These are phyloP conservation scores for Otolemur crassicaudatus DNA, from an alignment of 2,797 vertebrate species.

Conservation along the genomic window DNA sequence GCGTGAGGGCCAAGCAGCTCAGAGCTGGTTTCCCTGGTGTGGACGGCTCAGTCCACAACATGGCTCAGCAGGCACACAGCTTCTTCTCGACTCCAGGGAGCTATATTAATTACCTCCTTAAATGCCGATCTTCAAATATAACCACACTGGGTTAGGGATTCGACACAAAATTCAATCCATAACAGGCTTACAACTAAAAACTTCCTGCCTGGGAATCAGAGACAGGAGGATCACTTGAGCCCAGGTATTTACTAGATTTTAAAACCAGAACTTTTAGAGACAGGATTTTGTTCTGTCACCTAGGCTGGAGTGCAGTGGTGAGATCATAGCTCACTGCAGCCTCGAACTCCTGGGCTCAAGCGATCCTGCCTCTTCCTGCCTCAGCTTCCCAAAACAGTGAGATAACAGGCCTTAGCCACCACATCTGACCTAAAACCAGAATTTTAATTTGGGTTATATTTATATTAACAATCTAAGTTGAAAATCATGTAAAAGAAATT, in stretches of 20 bases:
- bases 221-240: too few species aligned
- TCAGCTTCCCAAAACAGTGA: not conserved
- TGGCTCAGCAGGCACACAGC: not conserved
- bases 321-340: not conserved
- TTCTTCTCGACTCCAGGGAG: too few species aligned
- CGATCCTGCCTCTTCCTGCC: not conserved
- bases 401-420: not conserved
- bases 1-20: too few species aligned
- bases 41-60: too few species aligned
- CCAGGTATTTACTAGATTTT: not conserved
- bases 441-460: not conserved
- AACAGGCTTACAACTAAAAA: not conserved
- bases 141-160: not conserved
- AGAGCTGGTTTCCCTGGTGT: too few species aligned
- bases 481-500: not conserved
- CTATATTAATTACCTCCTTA: not conserved
- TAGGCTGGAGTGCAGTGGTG: not conserved
- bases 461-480: not conserved
- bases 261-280: not conserved
- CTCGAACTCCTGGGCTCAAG: not conserved
- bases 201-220: too few species aligned
- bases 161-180: not conserved
- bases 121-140: not conserved
- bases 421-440: not conserved
- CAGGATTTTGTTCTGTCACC: not conserved